Conservation (phyloP, 1,140 invertebrate species). For the Polyergus mexicanus region DNA sequence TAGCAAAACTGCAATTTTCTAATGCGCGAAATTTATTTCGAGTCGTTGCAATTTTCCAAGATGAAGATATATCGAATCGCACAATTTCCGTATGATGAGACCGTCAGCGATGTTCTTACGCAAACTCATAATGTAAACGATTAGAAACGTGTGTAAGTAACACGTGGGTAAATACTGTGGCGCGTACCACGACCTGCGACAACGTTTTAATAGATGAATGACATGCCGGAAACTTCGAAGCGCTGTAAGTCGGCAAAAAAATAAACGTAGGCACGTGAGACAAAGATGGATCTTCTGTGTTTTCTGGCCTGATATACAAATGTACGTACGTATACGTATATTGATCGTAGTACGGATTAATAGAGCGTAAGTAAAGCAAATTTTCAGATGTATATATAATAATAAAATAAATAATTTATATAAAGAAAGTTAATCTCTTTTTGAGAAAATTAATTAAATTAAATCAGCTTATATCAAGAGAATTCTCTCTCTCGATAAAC, state of each 20-base stretch:
- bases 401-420: not conserved
- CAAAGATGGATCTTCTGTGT: slow-evolving; percentile 36
- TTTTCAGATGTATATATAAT: not conserved
- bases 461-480: too few relatives aligned
- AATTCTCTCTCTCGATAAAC: not conserved
- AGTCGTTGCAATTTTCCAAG: not conserved
- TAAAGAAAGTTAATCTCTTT: not conserved
- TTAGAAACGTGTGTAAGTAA: slow-evolving; percentile 12
- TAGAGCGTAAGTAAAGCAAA: not conserved
- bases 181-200: not conserved
- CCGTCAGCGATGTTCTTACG: not conserved
- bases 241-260: slow-evolving; percentile 19
- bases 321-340: not conserved
- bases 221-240: slow-evolving; percentile 25
- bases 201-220: slow-evolving; percentile 54
- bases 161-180: not conserved
- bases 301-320: not conserved
- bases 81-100: not conserved
- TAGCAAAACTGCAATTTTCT: not conserved
- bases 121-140: not conserved
- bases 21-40: not conserved
- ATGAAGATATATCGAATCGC: not conserved
- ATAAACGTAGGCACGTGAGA: slow-evolving; percentile 19
- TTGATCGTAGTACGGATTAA: not conserved
- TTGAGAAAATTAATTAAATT: too few relatives aligned